Percentiles rank a stretch among this genome's conserved stretches.
phyloP scores from a whole-genome alignment of 2,888 invertebrate genomes.

The Cheilosia grossa region DNA sequence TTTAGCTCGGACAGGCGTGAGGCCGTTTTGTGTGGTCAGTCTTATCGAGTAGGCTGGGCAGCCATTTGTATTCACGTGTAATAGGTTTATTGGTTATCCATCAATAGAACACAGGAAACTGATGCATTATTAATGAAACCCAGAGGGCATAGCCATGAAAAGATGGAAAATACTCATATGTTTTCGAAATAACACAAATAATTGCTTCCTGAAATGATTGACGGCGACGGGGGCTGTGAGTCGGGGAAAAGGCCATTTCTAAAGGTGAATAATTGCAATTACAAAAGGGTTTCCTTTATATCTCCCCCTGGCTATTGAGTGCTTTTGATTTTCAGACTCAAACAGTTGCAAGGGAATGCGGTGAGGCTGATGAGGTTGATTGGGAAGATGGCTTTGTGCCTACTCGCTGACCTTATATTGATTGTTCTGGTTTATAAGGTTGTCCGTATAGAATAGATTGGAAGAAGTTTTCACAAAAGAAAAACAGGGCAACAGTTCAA shows the following conservation, averaged over 20 bases:
- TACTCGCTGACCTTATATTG: too few relatives aligned
- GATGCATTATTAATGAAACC: constrained; percentile 49
- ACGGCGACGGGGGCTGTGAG: neutral
- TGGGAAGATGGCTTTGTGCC: too few relatives aligned
- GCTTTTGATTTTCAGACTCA: too few relatives aligned
- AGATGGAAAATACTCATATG: neutral
- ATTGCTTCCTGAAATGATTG: constrained; percentile 16
- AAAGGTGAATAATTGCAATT: neutral
- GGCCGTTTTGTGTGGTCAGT: neutral
- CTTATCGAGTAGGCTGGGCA: constrained; percentile 20
- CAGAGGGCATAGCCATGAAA: neutral
- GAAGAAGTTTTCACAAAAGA: too few relatives aligned
- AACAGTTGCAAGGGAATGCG: too few relatives aligned
- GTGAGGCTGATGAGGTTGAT: too few relatives aligned
- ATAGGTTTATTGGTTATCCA: constrained; percentile 60
- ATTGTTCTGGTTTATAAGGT: too few relatives aligned
- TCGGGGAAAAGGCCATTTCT: neutral
- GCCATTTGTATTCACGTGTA: constrained; percentile 45
- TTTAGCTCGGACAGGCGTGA: constrained; percentile 10
- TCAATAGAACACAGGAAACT: constrained; percentile 49
- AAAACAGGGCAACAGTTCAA: too few relatives aligned
- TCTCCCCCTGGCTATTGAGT: too few relatives aligned
- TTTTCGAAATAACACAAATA: constrained; percentile 15
- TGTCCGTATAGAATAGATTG: too few relatives aligned
- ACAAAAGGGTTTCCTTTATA: neutral